phyloP scores from a whole-genome alignment of 2,888 invertebrate genomes.

The Notodonta dromedarius region DNA sequence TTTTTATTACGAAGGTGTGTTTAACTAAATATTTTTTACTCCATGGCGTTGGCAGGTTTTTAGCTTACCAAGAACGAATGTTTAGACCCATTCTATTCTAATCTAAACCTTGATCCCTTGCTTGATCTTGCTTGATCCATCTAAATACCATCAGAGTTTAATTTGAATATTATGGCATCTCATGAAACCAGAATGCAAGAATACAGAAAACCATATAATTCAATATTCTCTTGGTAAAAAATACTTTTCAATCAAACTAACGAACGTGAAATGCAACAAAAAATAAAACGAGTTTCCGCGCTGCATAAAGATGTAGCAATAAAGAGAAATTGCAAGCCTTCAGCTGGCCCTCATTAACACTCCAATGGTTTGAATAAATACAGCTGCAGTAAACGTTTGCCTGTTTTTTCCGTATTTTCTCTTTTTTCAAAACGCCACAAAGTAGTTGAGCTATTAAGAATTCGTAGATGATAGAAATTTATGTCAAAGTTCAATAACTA shows the following conservation, averaged over 20 bases:
- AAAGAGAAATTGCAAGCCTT: not conserved
- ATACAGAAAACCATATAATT: no score
- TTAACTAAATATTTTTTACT: no score
- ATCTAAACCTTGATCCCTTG: no score
- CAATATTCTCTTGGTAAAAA: not conserved
- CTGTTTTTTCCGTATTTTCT: not conserved
- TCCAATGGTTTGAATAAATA: conserved; percentile 2
- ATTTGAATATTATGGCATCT: no score
- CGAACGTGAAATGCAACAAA: conserved; percentile 7
- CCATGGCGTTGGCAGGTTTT: no score
- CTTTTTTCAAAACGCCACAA: not conserved
- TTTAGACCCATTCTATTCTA: no score
- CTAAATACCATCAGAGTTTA: no score
- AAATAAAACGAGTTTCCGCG: not conserved
- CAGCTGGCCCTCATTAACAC: not conserved
- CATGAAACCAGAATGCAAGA: no score
- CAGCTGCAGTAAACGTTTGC: not conserved
- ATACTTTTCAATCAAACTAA: conserved; percentile 4
- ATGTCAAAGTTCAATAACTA: no score
- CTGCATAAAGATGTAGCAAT: not conserved
- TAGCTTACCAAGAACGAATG: no score
- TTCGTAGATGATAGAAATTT: not conserved
- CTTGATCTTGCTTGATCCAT: no score
- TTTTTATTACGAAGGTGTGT: no score
- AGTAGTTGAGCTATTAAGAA: not conserved